phyloP scores from a whole-genome alignment of 2,797 vertebrate genomes.

The Geotrypetes seraphini region DNA sequence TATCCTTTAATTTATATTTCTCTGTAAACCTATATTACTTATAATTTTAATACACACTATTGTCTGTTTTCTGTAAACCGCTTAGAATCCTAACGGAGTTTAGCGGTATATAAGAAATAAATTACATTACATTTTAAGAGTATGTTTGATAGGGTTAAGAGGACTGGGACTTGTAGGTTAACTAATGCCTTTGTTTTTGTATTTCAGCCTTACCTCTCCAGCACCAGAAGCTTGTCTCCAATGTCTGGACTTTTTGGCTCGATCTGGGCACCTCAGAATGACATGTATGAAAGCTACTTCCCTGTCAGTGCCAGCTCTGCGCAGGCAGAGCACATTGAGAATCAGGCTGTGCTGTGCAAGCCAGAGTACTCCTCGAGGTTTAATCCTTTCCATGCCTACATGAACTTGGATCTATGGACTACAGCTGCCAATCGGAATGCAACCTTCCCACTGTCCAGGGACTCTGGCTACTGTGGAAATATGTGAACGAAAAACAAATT shows the following conservation, averaged over 20 bases:
- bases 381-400: constrained; percentile 90
- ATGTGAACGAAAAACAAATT: constrained; percentile 43
- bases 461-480: constrained; percentile 87
- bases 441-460: constrained; percentile 86
- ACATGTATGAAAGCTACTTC: constrained; percentile 79
- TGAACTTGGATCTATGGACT: constrained; percentile 98
- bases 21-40: too few species aligned
- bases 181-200: constrained; percentile 1
- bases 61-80: too few species aligned
- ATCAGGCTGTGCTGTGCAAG: constrained; percentile 67
- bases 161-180: too few species aligned
- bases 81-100: too few species aligned
- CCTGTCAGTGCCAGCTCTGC: constrained; percentile 62
- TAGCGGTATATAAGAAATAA: too few species aligned
- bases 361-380: constrained; percentile 82
- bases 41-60: too few species aligned
- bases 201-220: constrained; percentile 85
- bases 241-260: constrained; percentile 98
- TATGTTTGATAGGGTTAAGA: too few species aligned
- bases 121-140: too few species aligned
- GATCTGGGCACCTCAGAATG: constrained; percentile 94
- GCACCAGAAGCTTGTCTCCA: constrained; percentile 91
- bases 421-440: constrained; percentile 80
- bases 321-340: constrained; percentile 68
- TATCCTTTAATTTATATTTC: too few species aligned